Conservation (phyloP, 1,140 invertebrate genomes). For the Sesamia nonagrioides region DNA sequence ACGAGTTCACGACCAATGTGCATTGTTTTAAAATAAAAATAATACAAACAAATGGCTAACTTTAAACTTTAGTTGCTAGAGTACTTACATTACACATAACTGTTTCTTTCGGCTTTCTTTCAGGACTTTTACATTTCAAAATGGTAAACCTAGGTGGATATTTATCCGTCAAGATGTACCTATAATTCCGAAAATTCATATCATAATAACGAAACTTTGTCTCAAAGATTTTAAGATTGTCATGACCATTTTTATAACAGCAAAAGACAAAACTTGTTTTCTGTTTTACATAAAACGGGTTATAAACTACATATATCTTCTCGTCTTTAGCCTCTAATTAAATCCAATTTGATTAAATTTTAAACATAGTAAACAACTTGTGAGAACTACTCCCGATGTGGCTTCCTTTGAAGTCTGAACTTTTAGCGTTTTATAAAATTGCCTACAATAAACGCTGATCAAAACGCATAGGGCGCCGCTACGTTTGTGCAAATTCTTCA, state of each 20-base stretch:
- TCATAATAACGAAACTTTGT: no score
- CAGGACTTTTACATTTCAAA: no score
- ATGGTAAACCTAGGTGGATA: no score
- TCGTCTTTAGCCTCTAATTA: background rate
- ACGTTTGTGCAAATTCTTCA: no score
- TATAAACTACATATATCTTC: background rate
- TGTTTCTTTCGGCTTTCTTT: no score
- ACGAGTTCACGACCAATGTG: conserved; percentile 42
- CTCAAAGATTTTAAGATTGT: background rate
- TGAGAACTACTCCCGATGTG: background rate
- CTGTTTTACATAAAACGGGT: background rate
- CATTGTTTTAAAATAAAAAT: conserved; percentile 22
- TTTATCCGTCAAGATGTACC: no score
- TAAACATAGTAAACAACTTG: background rate
- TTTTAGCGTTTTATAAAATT: background rate
- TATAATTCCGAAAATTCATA: no score
- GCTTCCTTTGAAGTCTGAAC: background rate
- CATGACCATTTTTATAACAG: background rate
- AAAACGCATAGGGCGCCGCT: no score
- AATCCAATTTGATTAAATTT: background rate
- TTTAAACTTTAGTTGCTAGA: background rate
- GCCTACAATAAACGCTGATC: no score
- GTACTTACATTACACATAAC: no score
- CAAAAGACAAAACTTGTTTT: background rate
- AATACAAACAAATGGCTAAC: background rate